These are phyloP conservation scores for Gymnobelideus leadbeateri DNA, from an alignment of 2,113 vertebrate genomes.

Conservation along the genomic window DNA sequence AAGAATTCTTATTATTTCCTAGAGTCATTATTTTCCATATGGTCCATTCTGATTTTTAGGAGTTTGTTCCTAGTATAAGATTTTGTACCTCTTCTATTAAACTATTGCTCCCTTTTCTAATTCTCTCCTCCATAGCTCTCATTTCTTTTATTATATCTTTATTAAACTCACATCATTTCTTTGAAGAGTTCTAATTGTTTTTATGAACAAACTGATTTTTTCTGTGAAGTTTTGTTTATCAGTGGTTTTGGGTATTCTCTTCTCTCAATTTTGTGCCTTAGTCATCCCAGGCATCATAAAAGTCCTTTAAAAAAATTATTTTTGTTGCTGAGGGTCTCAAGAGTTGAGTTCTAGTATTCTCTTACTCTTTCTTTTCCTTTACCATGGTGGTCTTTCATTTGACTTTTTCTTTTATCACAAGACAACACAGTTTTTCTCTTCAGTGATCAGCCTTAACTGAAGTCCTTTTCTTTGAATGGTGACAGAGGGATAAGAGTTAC, in stretches of 20 bases:
- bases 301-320: background rate
- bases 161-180: too few species aligned
- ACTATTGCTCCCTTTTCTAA: too few species aligned
- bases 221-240: too few species aligned
- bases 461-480: background rate
- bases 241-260: background rate
- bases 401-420: background rate
- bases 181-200: too few species aligned
- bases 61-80: background rate
- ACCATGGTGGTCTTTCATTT: background rate
- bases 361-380: background rate
- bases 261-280: background rate
- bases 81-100: background rate
- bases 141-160: too few species aligned
- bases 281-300: background rate
- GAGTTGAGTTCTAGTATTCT: background rate
- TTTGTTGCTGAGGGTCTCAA: background rate
- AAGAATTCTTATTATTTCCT: background rate
- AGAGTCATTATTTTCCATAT: background rate
- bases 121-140: too few species aligned
- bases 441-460: background rate
- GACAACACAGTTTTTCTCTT: background rate
- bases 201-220: too few species aligned
- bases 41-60: background rate
- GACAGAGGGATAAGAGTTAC: background rate